These are phyloP conservation scores for Chaetodon auriga DNA, from an alignment of 2,113 vertebrate species.

Conservation along the genomic window DNA sequence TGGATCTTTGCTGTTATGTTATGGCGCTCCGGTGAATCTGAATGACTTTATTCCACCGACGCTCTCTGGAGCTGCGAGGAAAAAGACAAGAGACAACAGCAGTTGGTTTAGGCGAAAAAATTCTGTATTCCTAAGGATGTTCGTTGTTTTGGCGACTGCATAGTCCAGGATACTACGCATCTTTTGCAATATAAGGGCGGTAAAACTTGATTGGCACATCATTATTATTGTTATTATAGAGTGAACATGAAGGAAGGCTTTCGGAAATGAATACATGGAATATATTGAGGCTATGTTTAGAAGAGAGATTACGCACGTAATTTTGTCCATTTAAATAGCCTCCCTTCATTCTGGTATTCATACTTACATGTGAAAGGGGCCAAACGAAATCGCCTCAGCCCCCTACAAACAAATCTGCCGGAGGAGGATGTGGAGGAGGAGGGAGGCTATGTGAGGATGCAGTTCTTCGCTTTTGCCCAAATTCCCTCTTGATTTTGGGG, in stretches of 20 bases:
- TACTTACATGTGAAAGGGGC: conserved; percentile 82
- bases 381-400: conserved; percentile 65
- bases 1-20: conserved; percentile 46
- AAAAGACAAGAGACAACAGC: conserved; percentile 54
- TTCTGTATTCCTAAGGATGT: conserved; percentile 8
- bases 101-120: conserved; percentile 35
- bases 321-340: conserved; percentile 37
- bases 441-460: conserved; percentile 76
- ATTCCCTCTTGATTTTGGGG: conserved; percentile 66
- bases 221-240: conserved; percentile 16
- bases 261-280: neutral
- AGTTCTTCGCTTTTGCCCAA: conserved; percentile 74
- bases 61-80: conserved; percentile 72
- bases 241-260: neutral
- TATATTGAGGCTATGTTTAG: neutral
- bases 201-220: conserved; percentile 46
- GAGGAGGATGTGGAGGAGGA: conserved; percentile 52
- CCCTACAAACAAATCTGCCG: conserved; percentile 64
- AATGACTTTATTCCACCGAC: conserved; percentile 72
- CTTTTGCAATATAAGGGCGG: neutral
- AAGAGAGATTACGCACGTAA: conserved; percentile 69
- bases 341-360: conserved; percentile 54
- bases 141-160: conserved; percentile 30
- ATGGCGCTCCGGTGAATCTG: conserved; percentile 61
- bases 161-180: conserved; percentile 21